A percentile compares a stretch with the other conserved stretches of the same genome.
Conservation (phyloP, 1,140 invertebrate species). For the Drosophila ohnishii region DNA sequence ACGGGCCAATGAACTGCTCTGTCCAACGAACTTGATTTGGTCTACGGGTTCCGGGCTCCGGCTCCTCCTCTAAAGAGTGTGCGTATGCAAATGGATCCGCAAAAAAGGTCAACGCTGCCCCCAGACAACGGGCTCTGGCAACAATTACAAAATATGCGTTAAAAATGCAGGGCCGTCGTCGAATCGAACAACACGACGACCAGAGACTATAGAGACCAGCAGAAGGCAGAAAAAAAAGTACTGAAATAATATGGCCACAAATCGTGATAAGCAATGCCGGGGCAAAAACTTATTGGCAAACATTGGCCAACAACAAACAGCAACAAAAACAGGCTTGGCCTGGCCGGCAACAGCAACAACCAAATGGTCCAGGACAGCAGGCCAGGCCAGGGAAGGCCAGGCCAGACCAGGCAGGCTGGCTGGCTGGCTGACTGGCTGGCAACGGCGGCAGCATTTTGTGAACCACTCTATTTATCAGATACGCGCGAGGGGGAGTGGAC, state of each 20-base stretch:
- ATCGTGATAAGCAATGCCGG: constrained; percentile 80
- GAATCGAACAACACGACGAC: constrained; percentile 75
- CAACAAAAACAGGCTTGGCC: constrained; percentile 78
- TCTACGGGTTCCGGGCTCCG: constrained; percentile 42
- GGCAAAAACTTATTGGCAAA: constrained; percentile 74
- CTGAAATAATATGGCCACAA: constrained; percentile 80
- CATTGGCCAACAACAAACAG: constrained; percentile 66
- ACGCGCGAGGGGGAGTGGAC: constrained; percentile 38
- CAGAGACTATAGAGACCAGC: background rate
- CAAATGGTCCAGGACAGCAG: constrained; percentile 68
- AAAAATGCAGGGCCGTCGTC: constrained; percentile 74
- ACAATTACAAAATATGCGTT: constrained; percentile 81
- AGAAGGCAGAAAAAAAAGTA: constrained; percentile 45
- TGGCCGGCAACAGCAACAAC: constrained; percentile 52
- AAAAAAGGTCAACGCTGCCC: constrained; percentile 65
- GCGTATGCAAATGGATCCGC: constrained; percentile 74
- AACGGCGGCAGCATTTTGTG: constrained; percentile 76
- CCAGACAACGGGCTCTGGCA: constrained; percentile 47
- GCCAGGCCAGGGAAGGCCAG: constrained; percentile 10
- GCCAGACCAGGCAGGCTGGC: constrained; percentile 1
- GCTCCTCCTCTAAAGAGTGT: constrained; percentile 11
- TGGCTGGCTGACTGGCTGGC: constrained; percentile 4
- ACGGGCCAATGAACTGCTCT: constrained; percentile 71
- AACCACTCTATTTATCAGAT: constrained; percentile 82
- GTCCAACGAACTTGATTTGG: constrained; percentile 78